Base-by-base conservation (phyloP, 2,797 vertebrate genomes). In the Falco berigora region DNA sequence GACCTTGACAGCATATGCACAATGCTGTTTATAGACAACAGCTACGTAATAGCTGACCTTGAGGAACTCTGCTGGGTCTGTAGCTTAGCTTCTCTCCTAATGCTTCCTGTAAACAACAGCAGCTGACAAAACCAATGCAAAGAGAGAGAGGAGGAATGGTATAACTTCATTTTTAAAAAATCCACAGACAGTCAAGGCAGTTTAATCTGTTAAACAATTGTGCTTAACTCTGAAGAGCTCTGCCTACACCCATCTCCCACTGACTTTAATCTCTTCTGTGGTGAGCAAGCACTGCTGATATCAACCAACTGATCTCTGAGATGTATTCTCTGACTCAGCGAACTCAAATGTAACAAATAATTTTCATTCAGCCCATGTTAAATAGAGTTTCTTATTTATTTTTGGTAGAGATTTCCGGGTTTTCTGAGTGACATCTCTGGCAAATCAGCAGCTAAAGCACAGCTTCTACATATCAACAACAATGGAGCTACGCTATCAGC, bases 21-120 rank as follows among this genome's bases (percentile, higher is more conserved):
- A 86, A 67, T 64, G 64, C 61, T 94, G 94, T 89, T 96, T 88
- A 74, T 58, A 92, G 81, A 89, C 78, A 89, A 64, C 56, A 83
- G 64, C 68, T 67, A 80, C 64, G 34, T 66, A 91, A 79, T 8
- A 71, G 53, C 81, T 91, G 86, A 92, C 92, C 89, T 91, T 88
- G 68, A 96, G 46, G 84, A 95, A 71, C 64, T 85, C 86, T 75
- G 34, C 49, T 86, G 61, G 47, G 23, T 77, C 46, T 71, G n/a
- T 46, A 92, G 81, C 75, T 93, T 82, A 87, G 40, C 63, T 87
- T 87, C 50, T 91, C 25, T 91, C 7, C 40, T 64, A 74, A 53
- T 36, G 38, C 30, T 91, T 92, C 78, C 52, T 71, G 58, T 96
- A 94, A 96, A 91, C 61, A 92, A 64, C 58, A 88, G 52, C 81